These are phyloP conservation scores for Hylomyscus alleni DNA, from an alignment of 2,797 vertebrate species.

Conservation along the genomic window DNA sequence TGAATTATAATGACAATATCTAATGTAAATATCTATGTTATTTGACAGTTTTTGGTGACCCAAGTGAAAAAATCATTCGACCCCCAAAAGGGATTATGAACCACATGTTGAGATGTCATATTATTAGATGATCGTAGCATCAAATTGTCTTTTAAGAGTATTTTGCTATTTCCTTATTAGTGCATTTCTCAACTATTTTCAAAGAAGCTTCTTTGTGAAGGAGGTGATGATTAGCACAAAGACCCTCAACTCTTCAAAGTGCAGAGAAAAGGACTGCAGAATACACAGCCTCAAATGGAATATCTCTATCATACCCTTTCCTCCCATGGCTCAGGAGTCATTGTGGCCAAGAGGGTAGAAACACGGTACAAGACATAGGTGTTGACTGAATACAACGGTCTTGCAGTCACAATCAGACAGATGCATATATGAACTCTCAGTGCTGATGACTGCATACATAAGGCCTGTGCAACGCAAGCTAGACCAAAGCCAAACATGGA, in stretches of 20 bases:
- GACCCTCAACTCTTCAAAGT: not conserved
- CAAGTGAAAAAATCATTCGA: not conserved
- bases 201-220: not conserved
- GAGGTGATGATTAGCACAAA: not conserved
- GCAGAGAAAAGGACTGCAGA: not conserved
- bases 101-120: not conserved
- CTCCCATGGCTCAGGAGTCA: not conserved
- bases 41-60: not conserved
- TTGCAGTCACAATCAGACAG: not conserved
- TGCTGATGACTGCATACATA: not conserved
- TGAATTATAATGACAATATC: not conserved
- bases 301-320: not conserved
- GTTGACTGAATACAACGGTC: not conserved
- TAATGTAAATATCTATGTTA: not conserved
- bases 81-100: not conserved
- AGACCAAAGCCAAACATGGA: not conserved
- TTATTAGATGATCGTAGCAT: not conserved
- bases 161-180: not conserved
- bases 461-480: not conserved
- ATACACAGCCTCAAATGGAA: not conserved
- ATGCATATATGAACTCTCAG: not conserved
- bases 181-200: not conserved
- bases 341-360: not conserved
- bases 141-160: not conserved
- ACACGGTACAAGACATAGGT: not conserved